phyloP scores from a whole-genome alignment of 2,888 invertebrate genomes.

The Drosophila austrosaltans region DNA sequence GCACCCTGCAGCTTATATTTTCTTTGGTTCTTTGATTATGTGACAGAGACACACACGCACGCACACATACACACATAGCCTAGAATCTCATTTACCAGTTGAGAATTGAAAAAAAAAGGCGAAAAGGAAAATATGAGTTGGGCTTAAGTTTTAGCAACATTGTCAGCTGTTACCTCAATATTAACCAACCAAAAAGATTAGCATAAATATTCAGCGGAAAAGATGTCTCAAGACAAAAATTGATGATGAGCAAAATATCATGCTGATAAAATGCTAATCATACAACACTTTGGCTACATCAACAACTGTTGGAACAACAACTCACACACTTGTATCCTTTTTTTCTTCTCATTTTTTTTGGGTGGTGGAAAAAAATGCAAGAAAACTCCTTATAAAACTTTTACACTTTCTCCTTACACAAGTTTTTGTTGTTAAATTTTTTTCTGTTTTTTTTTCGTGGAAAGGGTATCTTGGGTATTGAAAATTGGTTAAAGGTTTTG shows the following conservation, averaged over 20 bases:
- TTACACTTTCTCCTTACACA: conserved; percentile 59
- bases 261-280: conserved; percentile 78
- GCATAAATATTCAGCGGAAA: conserved; percentile 61
- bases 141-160: conserved; percentile 18
- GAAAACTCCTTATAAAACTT: conserved; percentile 58
- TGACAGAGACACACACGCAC: conserved; percentile 42
- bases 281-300: conserved; percentile 35
- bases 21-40: conserved; percentile 55
- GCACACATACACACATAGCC: background rate
- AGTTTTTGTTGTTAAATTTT: conserved; percentile 30
- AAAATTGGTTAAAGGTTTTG: background rate
- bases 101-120: conserved; percentile 27
- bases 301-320: conserved; percentile 4
- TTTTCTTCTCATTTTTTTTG: conserved; percentile 32
- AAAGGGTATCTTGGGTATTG: background rate
- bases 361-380: conserved; percentile 24
- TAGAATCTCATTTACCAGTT: conserved; percentile 51
- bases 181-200: conserved; percentile 56
- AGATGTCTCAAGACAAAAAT: conserved; percentile 55
- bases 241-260: conserved; percentile 61
- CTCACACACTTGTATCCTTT: background rate
- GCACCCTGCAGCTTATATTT: conserved; percentile 52
- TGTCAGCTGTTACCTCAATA: conserved; percentile 66
- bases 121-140: background rate
- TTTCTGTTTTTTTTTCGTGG: background rate